phyloP scores from a whole-genome alignment of 1,140 invertebrate genomes.

The Olivierus martensii region DNA sequence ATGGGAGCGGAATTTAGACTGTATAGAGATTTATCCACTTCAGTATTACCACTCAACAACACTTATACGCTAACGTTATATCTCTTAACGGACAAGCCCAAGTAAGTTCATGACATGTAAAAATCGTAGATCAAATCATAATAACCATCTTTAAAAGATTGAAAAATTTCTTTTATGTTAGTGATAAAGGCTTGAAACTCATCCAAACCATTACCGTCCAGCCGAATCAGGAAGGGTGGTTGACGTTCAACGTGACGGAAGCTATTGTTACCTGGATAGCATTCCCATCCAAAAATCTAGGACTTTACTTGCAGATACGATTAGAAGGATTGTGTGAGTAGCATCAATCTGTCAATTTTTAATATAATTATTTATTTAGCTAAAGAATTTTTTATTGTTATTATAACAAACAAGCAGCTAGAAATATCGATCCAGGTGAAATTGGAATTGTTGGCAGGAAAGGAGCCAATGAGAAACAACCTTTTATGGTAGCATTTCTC shows the following conservation, averaged over 20 bases:
- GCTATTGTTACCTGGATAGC: constrained; percentile 25
- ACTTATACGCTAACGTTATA: too few relatives aligned
- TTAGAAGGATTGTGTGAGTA: constrained; percentile 35
- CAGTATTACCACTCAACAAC: too few relatives aligned
- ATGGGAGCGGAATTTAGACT: constrained; percentile 71
- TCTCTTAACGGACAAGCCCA: too few relatives aligned
- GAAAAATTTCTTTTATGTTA: neutral
- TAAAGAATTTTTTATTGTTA: neutral
- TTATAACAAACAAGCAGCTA: too few relatives aligned
- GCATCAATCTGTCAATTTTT: too few relatives aligned
- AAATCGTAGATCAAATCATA: too few relatives aligned
- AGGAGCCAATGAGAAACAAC: constrained; percentile 64
- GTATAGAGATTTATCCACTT: constrained; percentile 42
- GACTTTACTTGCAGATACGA: constrained; percentile 74
- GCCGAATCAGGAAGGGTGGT: constrained; percentile 15
- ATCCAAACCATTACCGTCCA: neutral
- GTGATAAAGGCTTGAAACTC: neutral
- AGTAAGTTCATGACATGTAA: too few relatives aligned
- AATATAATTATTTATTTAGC: neutral
- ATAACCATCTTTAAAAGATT: too few relatives aligned
- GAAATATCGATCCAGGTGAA: constrained; percentile 64
- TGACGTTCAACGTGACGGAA: constrained; percentile 21
- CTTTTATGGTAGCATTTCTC: constrained; percentile 77
- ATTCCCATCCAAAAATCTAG: constrained; percentile 62
- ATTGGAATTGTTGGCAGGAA: constrained; percentile 62